These are phyloP conservation scores for Tenthredo scrophulariae DNA, from an alignment of 2,888 invertebrate species.

Conservation along the genomic window DNA sequence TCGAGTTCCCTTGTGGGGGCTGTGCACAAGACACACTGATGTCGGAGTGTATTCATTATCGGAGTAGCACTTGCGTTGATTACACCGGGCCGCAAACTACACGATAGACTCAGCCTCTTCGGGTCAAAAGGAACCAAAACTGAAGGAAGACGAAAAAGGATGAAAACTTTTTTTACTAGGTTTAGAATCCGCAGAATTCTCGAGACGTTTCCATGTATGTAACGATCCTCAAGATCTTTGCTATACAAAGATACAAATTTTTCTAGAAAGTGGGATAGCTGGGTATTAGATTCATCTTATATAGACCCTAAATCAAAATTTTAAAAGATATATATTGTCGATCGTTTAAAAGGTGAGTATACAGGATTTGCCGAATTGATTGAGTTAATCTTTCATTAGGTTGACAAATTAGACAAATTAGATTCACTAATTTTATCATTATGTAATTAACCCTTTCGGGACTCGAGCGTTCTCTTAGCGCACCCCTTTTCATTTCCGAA, in stretches of 20 bases:
- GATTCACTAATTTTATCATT: background rate
- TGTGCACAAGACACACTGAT: background rate
- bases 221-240: background rate
- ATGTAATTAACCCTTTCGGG: background rate
- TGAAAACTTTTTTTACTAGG: constrained; percentile 35
- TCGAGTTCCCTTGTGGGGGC: background rate
- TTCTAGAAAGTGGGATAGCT: too few species aligned
- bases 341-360: background rate
- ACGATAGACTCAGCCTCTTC: background rate
- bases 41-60: constrained; percentile 62
- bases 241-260: too few species aligned
- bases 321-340: background rate
- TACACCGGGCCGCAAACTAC: constrained; percentile 54
- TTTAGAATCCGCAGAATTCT: background rate
- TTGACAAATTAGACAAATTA: constrained; percentile 4
- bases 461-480: background rate
- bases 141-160: constrained; percentile 12
- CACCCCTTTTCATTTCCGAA: background rate
- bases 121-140: constrained; percentile 25
- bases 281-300: too few species aligned
- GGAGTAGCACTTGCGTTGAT: constrained; percentile 67
- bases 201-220: background rate
- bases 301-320: too few species aligned
- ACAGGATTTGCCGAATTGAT: background rate
- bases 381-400: background rate